Base-by-base conservation (phyloP, 2,113 vertebrate species). In the Corydoras maculifer region DNA sequence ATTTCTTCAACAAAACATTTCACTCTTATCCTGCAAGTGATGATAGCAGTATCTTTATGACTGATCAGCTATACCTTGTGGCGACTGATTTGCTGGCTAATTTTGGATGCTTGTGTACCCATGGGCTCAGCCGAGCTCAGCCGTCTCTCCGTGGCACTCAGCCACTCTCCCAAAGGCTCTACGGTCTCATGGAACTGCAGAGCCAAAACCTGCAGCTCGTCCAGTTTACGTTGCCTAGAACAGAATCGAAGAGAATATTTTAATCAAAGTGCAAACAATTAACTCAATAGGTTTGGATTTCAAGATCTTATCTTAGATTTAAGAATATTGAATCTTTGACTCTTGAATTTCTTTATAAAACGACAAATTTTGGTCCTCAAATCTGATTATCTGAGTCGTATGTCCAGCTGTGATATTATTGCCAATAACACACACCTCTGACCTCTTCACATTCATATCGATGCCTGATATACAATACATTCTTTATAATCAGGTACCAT, bases 51-150 rank as follows among this genome's bases (percentile, higher is more conserved):
- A 5, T 58, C 54, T 50, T 58, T 31, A 53, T 15, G 13, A 9
- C 18, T 25, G 18, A 25, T 25, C 18, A 64, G 49, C 68, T 0
- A 35, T 87, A 89, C 87, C 97, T 98, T 98, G 88, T 99, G 96
- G 61, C 92, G 91, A 54, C 85, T 65, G 78, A 99, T 99, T 88
- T 99, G 97, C 85, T 99, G 96, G 72, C 90, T 93, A 87, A 99
- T 98, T 87, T 99, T 99, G 79, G 91, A 87, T 0, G 97, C 93
- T 85, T 99, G 97, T 48, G 96, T 99, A 53, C 97, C 97, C 64
- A 97, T 94, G 72, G 97, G 96, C 86, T 99, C 96, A 0, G 96
- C 95, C 68, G 95, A 92, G 87, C 91, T 93, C 76, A 98, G 82
- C 15, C 97, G 97, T 80, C 95, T 91, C 87, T 99, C 97, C 0